Evolutionary conservation across 2,113 vertebrate genomes (phyloP).

Genomic region (Nesogale talazaci): DNA sequence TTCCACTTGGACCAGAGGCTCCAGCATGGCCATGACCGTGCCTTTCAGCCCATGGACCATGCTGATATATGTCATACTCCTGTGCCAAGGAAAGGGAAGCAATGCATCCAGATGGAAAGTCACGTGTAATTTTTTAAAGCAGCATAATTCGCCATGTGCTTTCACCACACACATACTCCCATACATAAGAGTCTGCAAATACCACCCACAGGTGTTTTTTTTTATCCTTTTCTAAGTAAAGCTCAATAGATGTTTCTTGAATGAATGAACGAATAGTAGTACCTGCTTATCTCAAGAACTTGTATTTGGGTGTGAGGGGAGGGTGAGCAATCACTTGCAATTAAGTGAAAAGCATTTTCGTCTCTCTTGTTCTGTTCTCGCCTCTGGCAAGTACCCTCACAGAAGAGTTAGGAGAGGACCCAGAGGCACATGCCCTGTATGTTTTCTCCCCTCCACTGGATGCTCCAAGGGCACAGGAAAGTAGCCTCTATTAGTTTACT

Average conservation of each 20-base stretch:
- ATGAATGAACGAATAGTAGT: neutral
- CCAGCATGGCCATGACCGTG: neutral
- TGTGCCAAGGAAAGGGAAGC: neutral
- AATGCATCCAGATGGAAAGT: neutral
- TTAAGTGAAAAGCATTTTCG: conserved; percentile 6
- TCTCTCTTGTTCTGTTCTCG: neutral
- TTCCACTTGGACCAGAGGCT: neutral
- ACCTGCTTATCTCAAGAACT: neutral
- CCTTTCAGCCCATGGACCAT: neutral
- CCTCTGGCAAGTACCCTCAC: neutral
- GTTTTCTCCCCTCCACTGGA: neutral
- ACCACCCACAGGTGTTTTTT: neutral
- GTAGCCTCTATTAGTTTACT: neutral
- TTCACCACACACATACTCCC: neutral
- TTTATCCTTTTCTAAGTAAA: neutral
- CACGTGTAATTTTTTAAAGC: neutral
- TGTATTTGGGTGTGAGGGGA: no score
- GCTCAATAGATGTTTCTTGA: neutral
- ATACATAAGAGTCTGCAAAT: neutral
- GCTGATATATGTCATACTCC: neutral
- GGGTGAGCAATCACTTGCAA: neutral
- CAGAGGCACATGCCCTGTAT: neutral
- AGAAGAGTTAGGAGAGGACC: neutral
- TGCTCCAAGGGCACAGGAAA: neutral
- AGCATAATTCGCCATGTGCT: neutral